Percentiles rank a stretch among this genome's conserved stretches.
Evolutionary conservation across 2,888 invertebrate species (phyloP).

Genomic region (Hirtodrosophila duncani): DNA sequence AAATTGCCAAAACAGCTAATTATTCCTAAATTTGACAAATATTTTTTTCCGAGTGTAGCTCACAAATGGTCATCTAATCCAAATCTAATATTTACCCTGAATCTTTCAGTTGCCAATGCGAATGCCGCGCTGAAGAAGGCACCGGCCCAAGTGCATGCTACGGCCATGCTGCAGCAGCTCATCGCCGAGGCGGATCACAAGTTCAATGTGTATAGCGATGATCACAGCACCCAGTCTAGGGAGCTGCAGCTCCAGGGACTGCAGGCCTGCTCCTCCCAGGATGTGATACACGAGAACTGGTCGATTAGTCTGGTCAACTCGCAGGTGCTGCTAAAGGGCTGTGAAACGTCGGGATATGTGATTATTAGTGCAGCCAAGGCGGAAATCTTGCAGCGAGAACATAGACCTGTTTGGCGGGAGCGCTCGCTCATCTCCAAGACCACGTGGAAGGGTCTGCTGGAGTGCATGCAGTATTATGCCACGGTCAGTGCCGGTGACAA

Average conservation of each 20-base stretch:
- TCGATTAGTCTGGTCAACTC: constrained; percentile 84
- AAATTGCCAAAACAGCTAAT: no score
- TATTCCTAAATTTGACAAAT: no score
- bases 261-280: constrained; percentile 92
- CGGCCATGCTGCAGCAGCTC: constrained; percentile 91
- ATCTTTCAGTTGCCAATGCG: constrained; percentile 48
- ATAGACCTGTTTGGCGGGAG: constrained; percentile 93
- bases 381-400: constrained; percentile 92
- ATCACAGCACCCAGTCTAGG: constrained; percentile 86
- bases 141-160: constrained; percentile 86
- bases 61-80: no score
- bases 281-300: constrained; percentile 96
- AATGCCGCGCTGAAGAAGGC: constrained; percentile 71
- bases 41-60: no score
- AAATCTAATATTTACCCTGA: no score
- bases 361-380: constrained; percentile 98
- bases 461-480: constrained; percentile 99
- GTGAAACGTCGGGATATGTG: constrained; percentile 97
- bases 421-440: constrained; percentile 93
- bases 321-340: constrained; percentile 92
- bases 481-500: constrained; percentile 92
- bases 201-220: constrained; percentile 97
- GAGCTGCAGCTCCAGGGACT: constrained; percentile 90
- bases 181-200: constrained; percentile 95
- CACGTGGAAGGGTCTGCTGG: constrained; percentile 96